A percentile compares a stretch with the other conserved stretches of the same genome.
phyloP scores from a whole-genome alignment of 2,888 invertebrate species.

The Beris morrisii region DNA sequence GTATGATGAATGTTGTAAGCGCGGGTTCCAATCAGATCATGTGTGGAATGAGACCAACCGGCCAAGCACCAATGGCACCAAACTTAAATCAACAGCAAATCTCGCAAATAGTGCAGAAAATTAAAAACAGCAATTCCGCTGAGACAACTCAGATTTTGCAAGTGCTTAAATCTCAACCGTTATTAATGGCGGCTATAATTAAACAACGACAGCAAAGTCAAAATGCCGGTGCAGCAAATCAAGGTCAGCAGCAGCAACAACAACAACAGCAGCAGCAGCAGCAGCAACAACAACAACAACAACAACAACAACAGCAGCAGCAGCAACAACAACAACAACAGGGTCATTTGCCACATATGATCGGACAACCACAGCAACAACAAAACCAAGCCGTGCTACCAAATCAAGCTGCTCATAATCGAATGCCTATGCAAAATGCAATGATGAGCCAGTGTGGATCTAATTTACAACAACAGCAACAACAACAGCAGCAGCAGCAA shows the following conservation, averaged over 20 bases:
- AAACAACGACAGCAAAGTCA: constrained; percentile 74
- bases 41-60: constrained; percentile 45
- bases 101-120: constrained; percentile 84
- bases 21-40: constrained; percentile 48
- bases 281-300: constrained; percentile 57
- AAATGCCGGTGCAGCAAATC: constrained; percentile 44
- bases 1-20: constrained; percentile 53
- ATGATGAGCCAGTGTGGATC: constrained; percentile 30
- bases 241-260: constrained; percentile 43
- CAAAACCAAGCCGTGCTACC: constrained; percentile 60
- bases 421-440: constrained; percentile 52
- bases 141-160: constrained; percentile 90
- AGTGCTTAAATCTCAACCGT: constrained; percentile 91
- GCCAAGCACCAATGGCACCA: constrained; percentile 54
- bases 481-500: constrained; percentile 39
- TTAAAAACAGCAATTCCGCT: constrained; percentile 85
- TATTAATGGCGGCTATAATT: constrained; percentile 93
- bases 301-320: constrained; percentile 59
- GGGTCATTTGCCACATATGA: constrained; percentile 58
- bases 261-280: constrained; percentile 50
- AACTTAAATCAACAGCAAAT: constrained; percentile 64
- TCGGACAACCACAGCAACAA: constrained; percentile 60
- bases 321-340: constrained; percentile 59
- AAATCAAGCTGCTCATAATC: constrained; percentile 57
- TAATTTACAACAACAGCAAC: constrained; percentile 28